A percentile compares a stretch with the other conserved stretches of the same genome.
Evolutionary conservation across 2,113 vertebrate genomes (phyloP).

Genomic region (Brachirus orientalis): DNA sequence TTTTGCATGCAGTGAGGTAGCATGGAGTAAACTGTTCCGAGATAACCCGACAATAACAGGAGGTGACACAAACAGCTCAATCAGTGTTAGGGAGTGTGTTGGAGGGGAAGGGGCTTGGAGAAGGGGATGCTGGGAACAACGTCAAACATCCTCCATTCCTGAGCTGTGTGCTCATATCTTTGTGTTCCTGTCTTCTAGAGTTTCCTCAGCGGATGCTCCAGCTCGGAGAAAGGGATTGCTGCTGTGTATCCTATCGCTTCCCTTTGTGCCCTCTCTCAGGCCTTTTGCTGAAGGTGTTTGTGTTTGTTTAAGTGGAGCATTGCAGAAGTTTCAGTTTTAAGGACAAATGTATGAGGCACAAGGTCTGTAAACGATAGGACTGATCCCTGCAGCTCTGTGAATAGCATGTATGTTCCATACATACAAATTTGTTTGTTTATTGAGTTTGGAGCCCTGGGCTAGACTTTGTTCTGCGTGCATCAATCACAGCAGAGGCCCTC

Average conservation of each 20-base stretch:
- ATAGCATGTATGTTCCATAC: neutral
- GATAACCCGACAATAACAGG: slow-evolving; percentile 72
- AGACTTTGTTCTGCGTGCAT: neutral
- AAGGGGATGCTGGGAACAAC: slow-evolving; percentile 70
- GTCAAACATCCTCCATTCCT: slow-evolving; percentile 86
- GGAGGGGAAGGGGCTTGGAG: slow-evolving; percentile 54
- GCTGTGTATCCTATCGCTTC: slow-evolving; percentile 61
- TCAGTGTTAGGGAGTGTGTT: slow-evolving; percentile 64
- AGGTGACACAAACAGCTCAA: slow-evolving; percentile 75
- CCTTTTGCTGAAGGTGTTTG: slow-evolving; percentile 26
- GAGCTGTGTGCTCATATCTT: slow-evolving; percentile 80
- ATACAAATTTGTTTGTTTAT: neutral
- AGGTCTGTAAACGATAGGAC: neutral
- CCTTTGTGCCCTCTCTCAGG: slow-evolving; percentile 32
- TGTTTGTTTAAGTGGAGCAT: slow-evolving; percentile 23
- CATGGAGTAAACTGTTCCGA: slow-evolving; percentile 27
- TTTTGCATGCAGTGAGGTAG: neutral
- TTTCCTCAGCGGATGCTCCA: slow-evolving; percentile 76
- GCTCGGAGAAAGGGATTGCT: slow-evolving; percentile 61
- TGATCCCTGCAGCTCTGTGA: neutral
- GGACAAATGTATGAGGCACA: neutral
- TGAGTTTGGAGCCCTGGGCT: too few species aligned
- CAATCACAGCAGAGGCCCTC: neutral
- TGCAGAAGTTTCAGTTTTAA: neutral
- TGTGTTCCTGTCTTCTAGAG: slow-evolving; percentile 73